Evolutionary conservation across 2,888 invertebrate genomes (phyloP), one percentile per base, ranked within the genome.

Genomic region (Alcis repandata): DNA sequence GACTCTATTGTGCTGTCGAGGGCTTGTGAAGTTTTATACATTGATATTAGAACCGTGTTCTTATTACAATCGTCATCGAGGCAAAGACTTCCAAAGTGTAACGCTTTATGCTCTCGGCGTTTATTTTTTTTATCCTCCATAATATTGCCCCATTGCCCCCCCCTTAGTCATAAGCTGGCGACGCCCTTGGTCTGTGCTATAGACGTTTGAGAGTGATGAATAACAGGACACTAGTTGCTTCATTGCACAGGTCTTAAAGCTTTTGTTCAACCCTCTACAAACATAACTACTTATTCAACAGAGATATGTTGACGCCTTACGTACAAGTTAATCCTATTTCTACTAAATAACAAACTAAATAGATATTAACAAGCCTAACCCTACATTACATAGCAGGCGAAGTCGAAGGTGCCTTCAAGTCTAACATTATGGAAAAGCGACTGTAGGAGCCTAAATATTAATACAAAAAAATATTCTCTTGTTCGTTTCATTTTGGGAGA

Each of bases 291-390:
- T 20, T 51, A 51, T 70, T 59, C 67, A 61, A 68, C 64, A 69
- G 61, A 71, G 88, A 88, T 89, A 88, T 89, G 88, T 88, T 67
- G 84, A 78, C 73, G 67, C 69, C 80, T 76, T 69, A 71, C 72
- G 68, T 77, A 79, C 72, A 20, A 58, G 46, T 62, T 63, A 51
- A 48, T 73, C 59, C 74, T 80, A 79, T 68, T 64, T 78, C 80
- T 68, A 73, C 78, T 85, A 86, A 67, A 74, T 79, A 87, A 86
- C 81, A 79, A 79, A 79, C 80, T 87, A 79, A 79, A 79, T 87
- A 70, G 53, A 83, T 72, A 76, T 76, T 77, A 83, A 79, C 77
- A 77, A 74, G 72, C 32, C 72, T 77, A 76, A 36, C 54, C 68
- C 71, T 72, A 66, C 48, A 27, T 41, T 10, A 32, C 11, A 40